Conservation (phyloP, 1,140 invertebrate species). For the Scaptomyza montana region DNA sequence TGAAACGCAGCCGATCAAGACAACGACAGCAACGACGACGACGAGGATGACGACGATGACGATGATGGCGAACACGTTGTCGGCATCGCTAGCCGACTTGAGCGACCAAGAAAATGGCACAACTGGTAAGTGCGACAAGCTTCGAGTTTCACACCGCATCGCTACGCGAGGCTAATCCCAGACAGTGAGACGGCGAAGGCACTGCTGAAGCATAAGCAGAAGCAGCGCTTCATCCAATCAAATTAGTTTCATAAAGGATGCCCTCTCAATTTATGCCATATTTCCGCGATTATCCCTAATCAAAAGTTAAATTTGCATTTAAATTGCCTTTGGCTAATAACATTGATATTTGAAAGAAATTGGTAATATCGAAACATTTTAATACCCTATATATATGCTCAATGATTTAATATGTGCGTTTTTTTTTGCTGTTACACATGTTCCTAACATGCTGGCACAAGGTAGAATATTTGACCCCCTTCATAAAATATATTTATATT, state of each 20-base stretch:
- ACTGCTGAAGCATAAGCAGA: constrained; percentile 18
- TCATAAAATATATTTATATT: no score
- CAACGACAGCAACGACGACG: constrained; percentile 27
- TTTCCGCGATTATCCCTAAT: constrained; percentile 1
- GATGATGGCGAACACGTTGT: constrained; percentile 56
- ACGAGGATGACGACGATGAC: constrained; percentile 16
- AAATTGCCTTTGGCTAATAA: no score
- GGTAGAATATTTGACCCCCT: no score
- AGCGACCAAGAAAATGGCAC: constrained; percentile 72
- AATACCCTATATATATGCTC: no score
- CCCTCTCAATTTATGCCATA: constrained; percentile 19
- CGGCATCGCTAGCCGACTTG: constrained; percentile 61
- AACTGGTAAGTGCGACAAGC: constrained; percentile 71
- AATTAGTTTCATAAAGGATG: constrained; percentile 57
- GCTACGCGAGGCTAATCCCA: constrained; percentile 13
- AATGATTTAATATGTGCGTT: no score
- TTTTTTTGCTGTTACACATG: no score
- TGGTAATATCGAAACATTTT: no score
- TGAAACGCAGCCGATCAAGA: constrained; percentile 48
- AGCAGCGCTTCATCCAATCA: constrained; percentile 42
- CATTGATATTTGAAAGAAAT: no score
- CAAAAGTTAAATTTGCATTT: background rate
- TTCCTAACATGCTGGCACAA: no score
- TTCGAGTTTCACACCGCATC: constrained; percentile 7
- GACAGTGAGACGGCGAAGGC: background rate